A percentile compares a stretch with the other conserved stretches of the same genome.
Conservation (phyloP, 2,113 vertebrate species). For the Anser cygnoides region DNA sequence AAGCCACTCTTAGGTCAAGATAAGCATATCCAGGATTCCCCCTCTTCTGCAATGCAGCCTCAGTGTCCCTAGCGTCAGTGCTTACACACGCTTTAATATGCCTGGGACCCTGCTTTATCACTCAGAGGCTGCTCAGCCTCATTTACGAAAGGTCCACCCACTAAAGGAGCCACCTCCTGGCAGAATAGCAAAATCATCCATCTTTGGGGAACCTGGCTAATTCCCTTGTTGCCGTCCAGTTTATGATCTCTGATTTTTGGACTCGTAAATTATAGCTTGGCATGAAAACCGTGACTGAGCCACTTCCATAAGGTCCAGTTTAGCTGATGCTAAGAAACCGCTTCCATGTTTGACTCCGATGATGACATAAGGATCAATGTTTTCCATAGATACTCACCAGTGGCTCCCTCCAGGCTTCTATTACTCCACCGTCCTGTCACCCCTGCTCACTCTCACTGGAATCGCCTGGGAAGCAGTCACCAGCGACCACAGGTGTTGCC, state of each 20-base stretch:
- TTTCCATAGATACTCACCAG: fast-evolving
- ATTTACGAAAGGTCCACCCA: background rate
- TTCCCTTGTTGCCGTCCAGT: background rate
- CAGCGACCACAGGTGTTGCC: background rate
- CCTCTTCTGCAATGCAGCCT: background rate
- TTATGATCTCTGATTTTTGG: background rate
- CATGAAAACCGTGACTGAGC: background rate
- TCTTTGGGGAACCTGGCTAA: background rate
- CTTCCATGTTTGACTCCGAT: fast-evolving
- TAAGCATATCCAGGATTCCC: background rate
- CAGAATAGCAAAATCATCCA: background rate
- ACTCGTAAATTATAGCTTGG: background rate
- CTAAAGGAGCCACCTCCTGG: background rate
- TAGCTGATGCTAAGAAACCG: background rate
- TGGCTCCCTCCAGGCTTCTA: background rate
- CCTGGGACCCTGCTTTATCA: background rate
- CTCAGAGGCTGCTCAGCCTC: background rate
- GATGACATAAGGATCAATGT: background rate
- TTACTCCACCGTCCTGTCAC: background rate
- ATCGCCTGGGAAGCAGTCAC: background rate
- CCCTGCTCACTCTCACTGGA: background rate
- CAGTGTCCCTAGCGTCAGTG: background rate
- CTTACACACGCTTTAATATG: background rate
- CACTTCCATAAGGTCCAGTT: background rate
- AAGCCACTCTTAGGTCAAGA: background rate